These are phyloP conservation scores for Eospalax fontanierii DNA, from an alignment of 2,797 vertebrate genomes.

Conservation along the genomic window DNA sequence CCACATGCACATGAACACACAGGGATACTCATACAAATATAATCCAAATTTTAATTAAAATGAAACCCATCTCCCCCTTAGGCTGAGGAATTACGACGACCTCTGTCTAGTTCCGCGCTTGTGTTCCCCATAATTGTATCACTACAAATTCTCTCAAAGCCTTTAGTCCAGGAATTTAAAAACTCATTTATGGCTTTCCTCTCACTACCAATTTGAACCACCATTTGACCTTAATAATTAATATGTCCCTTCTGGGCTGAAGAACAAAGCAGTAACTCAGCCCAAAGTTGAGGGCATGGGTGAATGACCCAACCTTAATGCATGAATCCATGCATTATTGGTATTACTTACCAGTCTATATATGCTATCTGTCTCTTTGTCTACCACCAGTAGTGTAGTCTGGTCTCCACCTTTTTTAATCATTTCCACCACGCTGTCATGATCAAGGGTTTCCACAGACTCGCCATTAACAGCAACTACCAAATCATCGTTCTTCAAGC, in stretches of 20 bases:
- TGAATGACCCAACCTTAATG: background rate
- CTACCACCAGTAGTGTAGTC: constrained; percentile 93
- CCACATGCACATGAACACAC: background rate
- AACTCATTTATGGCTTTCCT: background rate
- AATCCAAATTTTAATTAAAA: background rate
- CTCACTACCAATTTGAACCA: background rate
- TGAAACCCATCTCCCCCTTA: background rate
- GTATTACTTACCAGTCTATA: constrained; percentile 92
- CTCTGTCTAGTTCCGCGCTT: background rate
- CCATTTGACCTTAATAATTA: background rate
- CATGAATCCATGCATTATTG: background rate
- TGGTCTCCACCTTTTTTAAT: constrained; percentile 91
- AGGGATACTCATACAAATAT: background rate
- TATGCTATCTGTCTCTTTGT: constrained; percentile 92
- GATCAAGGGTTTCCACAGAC: constrained; percentile 90
- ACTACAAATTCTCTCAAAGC: constrained; percentile 12
- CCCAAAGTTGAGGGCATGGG: background rate
- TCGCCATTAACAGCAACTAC: constrained; percentile 94
- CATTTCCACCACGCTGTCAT: constrained; percentile 93
- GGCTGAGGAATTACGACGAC: background rate
- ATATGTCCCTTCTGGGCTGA: background rate
- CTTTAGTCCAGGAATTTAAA: constrained; percentile 22
- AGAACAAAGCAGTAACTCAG: background rate
- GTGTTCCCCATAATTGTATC: background rate
- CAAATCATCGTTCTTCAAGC: constrained; percentile 93